phyloP scores from a whole-genome alignment of 2,113 vertebrate genomes.

The Aythya baeri region DNA sequence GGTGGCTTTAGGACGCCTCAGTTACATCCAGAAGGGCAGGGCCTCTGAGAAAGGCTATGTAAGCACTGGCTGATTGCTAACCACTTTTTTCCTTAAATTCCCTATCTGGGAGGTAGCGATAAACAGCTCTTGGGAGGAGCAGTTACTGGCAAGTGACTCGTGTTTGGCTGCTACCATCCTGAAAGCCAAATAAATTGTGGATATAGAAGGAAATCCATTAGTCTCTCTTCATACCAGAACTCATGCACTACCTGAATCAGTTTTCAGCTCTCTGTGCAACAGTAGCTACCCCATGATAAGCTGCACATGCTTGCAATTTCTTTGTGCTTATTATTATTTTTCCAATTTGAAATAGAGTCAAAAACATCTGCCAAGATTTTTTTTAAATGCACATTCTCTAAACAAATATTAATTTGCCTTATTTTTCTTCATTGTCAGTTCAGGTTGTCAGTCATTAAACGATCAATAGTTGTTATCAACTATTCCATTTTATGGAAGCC shows the following conservation, averaged over 20 bases:
- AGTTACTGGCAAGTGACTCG: neutral
- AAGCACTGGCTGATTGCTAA: neutral
- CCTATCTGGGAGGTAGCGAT: neutral
- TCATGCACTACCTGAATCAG: neutral
- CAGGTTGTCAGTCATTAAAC: neutral
- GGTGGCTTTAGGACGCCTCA: neutral
- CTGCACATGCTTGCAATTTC: neutral
- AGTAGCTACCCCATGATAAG: neutral
- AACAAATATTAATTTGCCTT: neutral
- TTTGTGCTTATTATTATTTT: neutral
- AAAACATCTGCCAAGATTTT: neutral
- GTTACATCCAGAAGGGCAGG: neutral
- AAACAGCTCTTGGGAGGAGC: neutral
- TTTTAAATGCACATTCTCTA: neutral
- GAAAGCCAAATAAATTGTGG: neutral
- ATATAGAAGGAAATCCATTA: neutral
- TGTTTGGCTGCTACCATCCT: accelerated
- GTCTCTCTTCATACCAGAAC: neutral
- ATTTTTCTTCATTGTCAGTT: neutral
- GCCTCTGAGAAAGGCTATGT: neutral
- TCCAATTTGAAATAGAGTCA: neutral
- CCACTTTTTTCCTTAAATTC: neutral
- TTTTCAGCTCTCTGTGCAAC: neutral
- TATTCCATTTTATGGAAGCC: neutral
- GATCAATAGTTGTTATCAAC: neutral